Conservation (phyloP, 2,888 invertebrate species). For the Vesta saturnalis region DNA sequence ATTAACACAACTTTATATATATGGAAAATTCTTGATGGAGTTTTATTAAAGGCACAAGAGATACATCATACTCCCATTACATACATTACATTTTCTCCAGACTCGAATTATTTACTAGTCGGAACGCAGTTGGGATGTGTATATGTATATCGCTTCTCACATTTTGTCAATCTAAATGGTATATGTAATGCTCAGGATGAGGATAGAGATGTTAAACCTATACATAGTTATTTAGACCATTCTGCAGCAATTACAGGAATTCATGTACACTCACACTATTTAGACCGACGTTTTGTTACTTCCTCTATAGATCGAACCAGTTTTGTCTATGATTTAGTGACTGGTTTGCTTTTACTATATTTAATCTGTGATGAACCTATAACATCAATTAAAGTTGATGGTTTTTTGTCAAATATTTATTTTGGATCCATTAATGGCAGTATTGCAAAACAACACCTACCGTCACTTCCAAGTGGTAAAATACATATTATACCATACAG, state of each 20-base stretch:
- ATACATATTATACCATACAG: slow-evolving; percentile 66
- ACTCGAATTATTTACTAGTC: slow-evolving; percentile 80
- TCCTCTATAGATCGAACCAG: slow-evolving; percentile 85
- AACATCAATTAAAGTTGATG: slow-evolving; percentile 75
- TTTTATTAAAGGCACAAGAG: slow-evolving; percentile 75
- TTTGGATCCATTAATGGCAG: slow-evolving; percentile 78
- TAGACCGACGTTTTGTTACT: slow-evolving; percentile 76
- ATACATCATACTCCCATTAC: slow-evolving; percentile 86
- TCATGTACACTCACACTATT: slow-evolving; percentile 73
- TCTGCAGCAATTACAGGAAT: slow-evolving; percentile 83
- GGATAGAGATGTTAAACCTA: slow-evolving; percentile 68
- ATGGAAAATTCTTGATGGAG: slow-evolving; percentile 84
- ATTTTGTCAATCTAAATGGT: slow-evolving; percentile 62
- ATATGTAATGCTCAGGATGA: slow-evolving; percentile 61
- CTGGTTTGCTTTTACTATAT: slow-evolving; percentile 75
- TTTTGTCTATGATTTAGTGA: slow-evolving; percentile 79
- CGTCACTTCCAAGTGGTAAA: slow-evolving; percentile 74
- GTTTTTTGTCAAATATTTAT: slow-evolving; percentile 75
- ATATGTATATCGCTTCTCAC: slow-evolving; percentile 79
- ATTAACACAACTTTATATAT: slow-evolving; percentile 84
- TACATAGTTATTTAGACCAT: slow-evolving; percentile 81
- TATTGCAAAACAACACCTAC: slow-evolving; percentile 75
- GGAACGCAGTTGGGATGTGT: slow-evolving; percentile 88
- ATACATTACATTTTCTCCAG: slow-evolving; percentile 77
- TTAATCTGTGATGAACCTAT: slow-evolving; percentile 78